Base-by-base conservation (phyloP, 2,113 vertebrate genomes). In the Heloderma charlesbogerti region DNA sequence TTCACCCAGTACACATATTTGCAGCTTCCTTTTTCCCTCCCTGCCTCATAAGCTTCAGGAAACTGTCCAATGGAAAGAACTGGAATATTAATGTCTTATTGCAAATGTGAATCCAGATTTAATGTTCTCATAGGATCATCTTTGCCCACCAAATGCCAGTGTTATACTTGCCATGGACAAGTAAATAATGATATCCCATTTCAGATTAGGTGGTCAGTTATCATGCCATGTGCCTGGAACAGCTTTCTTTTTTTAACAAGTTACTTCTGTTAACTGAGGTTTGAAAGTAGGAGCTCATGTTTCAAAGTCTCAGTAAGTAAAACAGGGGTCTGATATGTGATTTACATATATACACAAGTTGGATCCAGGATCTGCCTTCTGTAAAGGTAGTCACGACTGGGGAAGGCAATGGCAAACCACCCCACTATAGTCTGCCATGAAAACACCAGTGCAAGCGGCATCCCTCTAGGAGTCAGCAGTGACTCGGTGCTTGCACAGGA, bases 61-160 rank as follows among this genome's bases (percentile, higher is more conserved):
- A 91, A 86, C 91, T 10, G 66, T 66, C 63, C 31, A 6, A 66
- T 93, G 86, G 83, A 90, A 63, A 92, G 88, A 90, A 95, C 88
- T 16, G 0, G 75, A 91, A 89, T 88, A 1, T 92, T 51, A 40
- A 87, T 66, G 66, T 93, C 79, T 75, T 83, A 86, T 43, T 80
- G 60, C 77, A 90, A 66, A 88, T 88, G 90, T 94, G 71, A 92
- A 90, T 37, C 27, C 63, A 79, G 54, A 88, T 66, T 89, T 63
- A 94, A 94, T 16, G 67, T 66, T 81, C 80, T 63, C 89, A 84
- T 77, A 80, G 78, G 22, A 94, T 91, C 29, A 90, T 63, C 48
- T 91, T 34, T 60, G 22, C 27, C 67, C 85, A 72, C 13, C n/a
- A 89, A 71, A 40, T 85, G 86, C 3, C 88, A 88, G 29, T 29